Evolutionary conservation across 2,888 invertebrate genomes (phyloP), one percentile per base, ranked within the genome.

Genomic region (Quadriops clusia): DNA sequence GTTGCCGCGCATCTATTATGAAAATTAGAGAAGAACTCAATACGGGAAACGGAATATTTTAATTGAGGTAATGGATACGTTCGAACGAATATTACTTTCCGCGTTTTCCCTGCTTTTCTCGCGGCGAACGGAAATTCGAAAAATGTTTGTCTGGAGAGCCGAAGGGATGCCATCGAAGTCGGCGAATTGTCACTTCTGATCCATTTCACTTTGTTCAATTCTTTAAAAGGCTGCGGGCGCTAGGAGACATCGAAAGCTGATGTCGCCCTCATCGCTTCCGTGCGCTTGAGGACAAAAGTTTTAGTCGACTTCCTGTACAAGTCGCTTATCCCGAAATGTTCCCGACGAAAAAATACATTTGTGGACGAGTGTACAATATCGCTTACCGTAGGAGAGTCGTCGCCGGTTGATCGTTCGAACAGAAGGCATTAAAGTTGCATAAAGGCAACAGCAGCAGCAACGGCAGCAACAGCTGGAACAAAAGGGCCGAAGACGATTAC

Each of bases 401-500:
- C 35, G 27, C 28, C 22, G 15, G 21, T 14, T 15, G 26, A 26
- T 26, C 26, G 26, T 10, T 26, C 15, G 32, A 23, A 16, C 26
- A 29, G 25, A 9, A 5, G 28, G 31, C 37, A 37, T 37, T 38
- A 36, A 33, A 36, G 31, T 34, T 36, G 37, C 37, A 39, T 37
- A 37, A 34, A 34, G 34, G 25, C n/a, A n/a, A n/a, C n/a, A n/a
- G n/a, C n/a, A n/a, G n/a, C n/a, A n/a, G n/a, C n/a, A n/a, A n/a
- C n/a, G n/a, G 17, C 4, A 16, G 36, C 24, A 39, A 31, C 39
- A 39, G 37, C 39, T 39, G 39, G 39, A 39, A 39, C 39, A 39
- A 39, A 34, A 30, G 37, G 25, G 32, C 34, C 39, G 37, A 36
- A 39, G 39, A 33, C 37, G 29, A 39, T 39, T 39, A 39, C 39